These are phyloP conservation scores for Poeciliopsis occidentalis DNA, from an alignment of 2,113 vertebrate species.

Conservation along the genomic window DNA sequence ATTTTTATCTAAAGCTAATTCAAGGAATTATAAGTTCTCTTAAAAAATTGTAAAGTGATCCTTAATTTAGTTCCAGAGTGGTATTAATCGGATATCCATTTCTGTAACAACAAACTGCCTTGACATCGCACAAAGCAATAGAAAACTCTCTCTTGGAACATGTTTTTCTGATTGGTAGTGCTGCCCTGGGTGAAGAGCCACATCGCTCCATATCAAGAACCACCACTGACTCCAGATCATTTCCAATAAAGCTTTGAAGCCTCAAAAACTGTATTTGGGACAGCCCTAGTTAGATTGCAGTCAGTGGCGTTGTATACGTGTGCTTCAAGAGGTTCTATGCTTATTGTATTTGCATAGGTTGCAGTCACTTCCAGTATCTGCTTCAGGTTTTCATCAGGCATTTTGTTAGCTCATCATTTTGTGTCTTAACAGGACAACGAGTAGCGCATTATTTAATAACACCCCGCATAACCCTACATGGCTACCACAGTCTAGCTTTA, in stretches of 20 bases:
- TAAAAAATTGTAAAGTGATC: no score
- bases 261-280: constrained; percentile 12
- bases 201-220: no score
- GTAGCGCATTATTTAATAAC: constrained; percentile 57
- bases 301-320: constrained; percentile 67
- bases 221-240: not conserved
- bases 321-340: constrained; percentile 51
- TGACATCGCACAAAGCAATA: no score
- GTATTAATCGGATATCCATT: no score
- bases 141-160: no score
- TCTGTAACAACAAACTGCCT: no score
- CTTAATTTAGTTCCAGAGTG: no score
- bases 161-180: no score
- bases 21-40: no score
- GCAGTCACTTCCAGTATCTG: constrained; percentile 70
- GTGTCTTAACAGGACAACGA: constrained; percentile 53
- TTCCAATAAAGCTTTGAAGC: not conserved
- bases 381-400: constrained; percentile 71
- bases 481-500: constrained; percentile 58
- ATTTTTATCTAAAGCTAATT: no score
- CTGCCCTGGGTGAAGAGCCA: no score
- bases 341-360: constrained; percentile 59
- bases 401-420: constrained; percentile 66
- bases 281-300: constrained; percentile 59
- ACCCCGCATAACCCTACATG: constrained; percentile 51